Evolutionary conservation across 2,113 vertebrate species (phyloP).

Genomic region (Myocastor coypus): DNA sequence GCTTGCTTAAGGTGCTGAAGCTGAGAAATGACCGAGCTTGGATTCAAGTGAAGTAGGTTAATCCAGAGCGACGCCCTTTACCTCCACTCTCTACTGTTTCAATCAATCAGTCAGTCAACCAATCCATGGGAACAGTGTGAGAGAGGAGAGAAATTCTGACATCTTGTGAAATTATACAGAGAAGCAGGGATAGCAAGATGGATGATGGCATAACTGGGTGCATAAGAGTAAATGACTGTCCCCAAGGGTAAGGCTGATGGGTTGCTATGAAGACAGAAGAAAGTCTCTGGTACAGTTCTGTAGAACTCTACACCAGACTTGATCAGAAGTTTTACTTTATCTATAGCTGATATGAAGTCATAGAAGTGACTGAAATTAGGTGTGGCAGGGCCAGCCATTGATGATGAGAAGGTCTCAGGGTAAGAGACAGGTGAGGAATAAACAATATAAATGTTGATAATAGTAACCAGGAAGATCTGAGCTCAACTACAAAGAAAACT

Average conservation of each 20-base stretch:
- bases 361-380: background rate
- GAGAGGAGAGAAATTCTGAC: slow-evolving; percentile 77
- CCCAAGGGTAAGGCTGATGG: background rate
- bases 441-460: slow-evolving; percentile 2
- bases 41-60: background rate
- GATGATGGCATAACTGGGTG: background rate
- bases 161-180: slow-evolving; percentile 65
- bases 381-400: background rate
- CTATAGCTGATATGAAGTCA: slow-evolving; percentile 9
- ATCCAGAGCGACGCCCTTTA: background rate
- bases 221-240: background rate
- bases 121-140: slow-evolving; percentile 51
- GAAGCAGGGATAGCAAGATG: background rate
- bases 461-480: slow-evolving; percentile 36
- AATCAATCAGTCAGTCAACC: background rate
- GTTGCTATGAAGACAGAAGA: background rate
- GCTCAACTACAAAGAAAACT: slow-evolving; percentile 23
- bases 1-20: background rate
- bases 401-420: background rate
- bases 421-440: background rate
- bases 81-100: background rate
- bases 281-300: background rate
- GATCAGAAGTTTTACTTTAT: slow-evolving; percentile 39
- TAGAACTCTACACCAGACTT: background rate
- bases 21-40: background rate